Percentiles rank a stretch among this genome's conserved stretches.
Evolutionary conservation across 2,888 invertebrate genomes (phyloP).

Genomic region (Sipunculus nudus): DNA sequence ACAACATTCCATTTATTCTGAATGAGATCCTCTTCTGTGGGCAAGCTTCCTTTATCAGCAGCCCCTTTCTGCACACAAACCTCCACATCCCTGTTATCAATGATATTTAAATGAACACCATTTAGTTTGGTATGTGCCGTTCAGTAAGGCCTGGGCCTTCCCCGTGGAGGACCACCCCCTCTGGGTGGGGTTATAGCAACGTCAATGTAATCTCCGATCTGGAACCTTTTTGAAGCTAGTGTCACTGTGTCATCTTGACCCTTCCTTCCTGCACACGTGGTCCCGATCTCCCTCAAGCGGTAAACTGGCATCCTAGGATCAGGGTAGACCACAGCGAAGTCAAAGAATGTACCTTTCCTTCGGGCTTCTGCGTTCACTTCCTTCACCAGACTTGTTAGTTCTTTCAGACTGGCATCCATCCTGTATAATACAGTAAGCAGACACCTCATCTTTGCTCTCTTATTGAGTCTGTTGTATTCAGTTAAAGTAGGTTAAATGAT

Average conservation of each 20-base stretch:
- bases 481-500: no score
- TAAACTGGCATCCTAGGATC: conserved; percentile 65
- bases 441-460: no score
- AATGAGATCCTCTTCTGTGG: no score
- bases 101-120: no score
- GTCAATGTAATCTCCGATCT: conserved; percentile 96
- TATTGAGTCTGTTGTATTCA: no score
- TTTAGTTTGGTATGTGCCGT: not conserved
- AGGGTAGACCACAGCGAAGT: conserved; percentile 82
- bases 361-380: conserved; percentile 98
- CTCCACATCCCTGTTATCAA: no score
- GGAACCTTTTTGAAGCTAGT: conserved; percentile 78
- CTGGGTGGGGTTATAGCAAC: conserved; percentile 79
- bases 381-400: conserved; percentile 94
- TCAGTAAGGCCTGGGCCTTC: conserved; percentile 16
- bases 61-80: no score
- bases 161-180: conserved; percentile 26
- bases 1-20: no score
- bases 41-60: no score
- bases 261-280: conserved; percentile 87
- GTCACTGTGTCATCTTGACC: conserved; percentile 96
- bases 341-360: conserved; percentile 95
- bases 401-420: conserved; percentile 91
- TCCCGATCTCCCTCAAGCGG: conserved; percentile 92
- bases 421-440: conserved; percentile 46